Base-by-base conservation (phyloP, 2,113 vertebrate genomes). In the Ciconia boyciana region DNA sequence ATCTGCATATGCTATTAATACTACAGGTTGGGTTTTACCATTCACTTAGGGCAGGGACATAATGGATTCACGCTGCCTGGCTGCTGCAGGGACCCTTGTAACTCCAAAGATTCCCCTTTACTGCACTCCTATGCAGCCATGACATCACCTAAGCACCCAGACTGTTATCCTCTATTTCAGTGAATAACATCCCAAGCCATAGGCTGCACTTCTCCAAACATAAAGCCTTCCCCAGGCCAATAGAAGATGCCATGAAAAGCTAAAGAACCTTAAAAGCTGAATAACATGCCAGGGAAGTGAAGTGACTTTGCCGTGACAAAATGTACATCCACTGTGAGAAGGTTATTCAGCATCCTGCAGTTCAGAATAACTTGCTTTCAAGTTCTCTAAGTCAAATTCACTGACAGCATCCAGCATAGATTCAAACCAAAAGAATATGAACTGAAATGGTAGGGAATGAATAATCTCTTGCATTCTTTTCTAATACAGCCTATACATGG, bases 341-440 rank as follows among this genome's bases (percentile, higher is more conserved):
- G 43, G 48, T 76, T 90, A 72, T 79, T 92, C 10, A 77, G 93
- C 66, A 80, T 32, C 84, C 87, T 54, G 84, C 74, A 91, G 77
- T 28, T 89, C 49, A 83, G 76, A 86, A 54, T 44, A 71, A 83
- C 28, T 61, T 80, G 44, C 46, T 81, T 96, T 91, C 44, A 52
- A 32, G 22, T 65, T 91, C 87, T 49, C 7, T 43, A 95, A 96
- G 65, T 91, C 89, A 89, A 82, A 95, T 60, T 79, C 93, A 72
- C 57, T 2, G 7, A 58, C 54, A 91, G 83, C 89, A 92, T 44
- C 86, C 92, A 64, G 72, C 55, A 96, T 94, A 0, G 25, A 94
- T 74, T 85, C 87, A 79, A 83, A 91, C 74, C 91, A 93, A 85
- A 90, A 89, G 65, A 87, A 48, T 16, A 72, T 14, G 49, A 96